Conservation (phyloP, 2,113 vertebrate species). For the Oreochromis spilurus region DNA sequence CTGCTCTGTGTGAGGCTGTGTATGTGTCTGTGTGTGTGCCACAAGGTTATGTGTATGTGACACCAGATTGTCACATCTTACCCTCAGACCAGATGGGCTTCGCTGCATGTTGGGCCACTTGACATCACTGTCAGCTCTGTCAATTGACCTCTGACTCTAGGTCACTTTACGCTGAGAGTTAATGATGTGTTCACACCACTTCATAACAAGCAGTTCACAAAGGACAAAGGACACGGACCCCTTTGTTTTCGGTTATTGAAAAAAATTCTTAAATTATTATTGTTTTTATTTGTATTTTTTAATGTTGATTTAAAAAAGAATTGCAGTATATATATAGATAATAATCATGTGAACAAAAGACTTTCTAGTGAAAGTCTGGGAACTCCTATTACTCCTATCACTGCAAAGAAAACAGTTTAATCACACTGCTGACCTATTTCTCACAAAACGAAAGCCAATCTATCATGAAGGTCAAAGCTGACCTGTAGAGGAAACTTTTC, state of each 20-base stretch:
- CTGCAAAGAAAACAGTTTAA: background rate
- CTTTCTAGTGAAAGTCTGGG: background rate
- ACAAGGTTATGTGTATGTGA: conserved; percentile 27
- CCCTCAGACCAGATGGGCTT: conserved; percentile 67
- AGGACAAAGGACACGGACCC: background rate
- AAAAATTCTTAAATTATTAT: fast-evolving
- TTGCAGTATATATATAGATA: background rate
- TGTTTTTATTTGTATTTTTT: background rate
- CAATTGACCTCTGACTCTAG: conserved; percentile 73
- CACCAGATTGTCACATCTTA: conserved; percentile 53
- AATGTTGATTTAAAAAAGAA: background rate
- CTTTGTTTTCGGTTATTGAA: background rate
- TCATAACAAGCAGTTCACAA: conserved; percentile 50
- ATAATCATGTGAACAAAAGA: background rate
- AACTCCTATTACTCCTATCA: background rate
- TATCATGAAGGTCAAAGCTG: background rate
- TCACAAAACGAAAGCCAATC: background rate
- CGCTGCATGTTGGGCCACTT: conserved; percentile 58
- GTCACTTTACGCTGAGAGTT: conserved; percentile 59
- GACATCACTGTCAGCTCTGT: conserved; percentile 71
- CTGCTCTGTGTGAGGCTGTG: background rate
- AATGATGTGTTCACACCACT: conserved; percentile 71
- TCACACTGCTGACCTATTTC: background rate
- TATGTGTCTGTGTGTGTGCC: background rate
- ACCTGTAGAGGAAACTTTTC: background rate